Conservation (phyloP, 2,888 invertebrate species). For the Nymphalis urticae region DNA sequence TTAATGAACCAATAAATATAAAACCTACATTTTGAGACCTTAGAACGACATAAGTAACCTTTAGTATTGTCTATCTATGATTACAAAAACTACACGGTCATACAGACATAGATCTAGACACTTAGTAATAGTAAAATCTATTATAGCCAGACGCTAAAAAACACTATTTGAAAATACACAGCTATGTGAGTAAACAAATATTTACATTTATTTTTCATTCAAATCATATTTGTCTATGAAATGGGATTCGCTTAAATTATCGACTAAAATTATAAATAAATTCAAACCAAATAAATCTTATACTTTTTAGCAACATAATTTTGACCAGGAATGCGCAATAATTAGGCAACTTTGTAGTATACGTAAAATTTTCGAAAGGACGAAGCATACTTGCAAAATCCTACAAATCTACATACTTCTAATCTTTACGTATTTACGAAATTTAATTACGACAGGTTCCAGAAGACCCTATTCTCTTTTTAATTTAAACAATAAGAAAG, state of each 20-base stretch:
- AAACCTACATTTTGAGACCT: slow-evolving; percentile 34
- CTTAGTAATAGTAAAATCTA: slow-evolving; percentile 38
- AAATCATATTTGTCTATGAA: not conserved
- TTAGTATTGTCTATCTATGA: slow-evolving; percentile 43
- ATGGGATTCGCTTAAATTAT: not conserved
- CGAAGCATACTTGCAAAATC: not conserved
- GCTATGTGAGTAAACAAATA: slow-evolving; percentile 4
- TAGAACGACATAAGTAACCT: slow-evolving; percentile 27
- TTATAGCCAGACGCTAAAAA: slow-evolving; percentile 21
- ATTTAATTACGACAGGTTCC: slow-evolving; percentile 4
- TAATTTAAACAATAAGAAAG: not conserved
- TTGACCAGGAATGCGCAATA: not conserved
- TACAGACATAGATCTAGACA: slow-evolving; percentile 52
- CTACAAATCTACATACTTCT: not conserved
- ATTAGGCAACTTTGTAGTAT: not conserved
- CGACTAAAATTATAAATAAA: not conserved
- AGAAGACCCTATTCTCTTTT: not conserved
- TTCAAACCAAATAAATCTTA: not conserved
- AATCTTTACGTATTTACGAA: slow-evolving; percentile 4
- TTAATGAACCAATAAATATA: slow-evolving; percentile 22
- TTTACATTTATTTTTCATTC: slow-evolving; percentile 1
- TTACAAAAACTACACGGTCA: slow-evolving; percentile 69
- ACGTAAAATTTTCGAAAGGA: not conserved
- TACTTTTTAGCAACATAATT: not conserved
- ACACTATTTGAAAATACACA: slow-evolving; percentile 17